Conservation (phyloP, 2,113 vertebrate species). For the Telmatochromis sp. region DNA sequence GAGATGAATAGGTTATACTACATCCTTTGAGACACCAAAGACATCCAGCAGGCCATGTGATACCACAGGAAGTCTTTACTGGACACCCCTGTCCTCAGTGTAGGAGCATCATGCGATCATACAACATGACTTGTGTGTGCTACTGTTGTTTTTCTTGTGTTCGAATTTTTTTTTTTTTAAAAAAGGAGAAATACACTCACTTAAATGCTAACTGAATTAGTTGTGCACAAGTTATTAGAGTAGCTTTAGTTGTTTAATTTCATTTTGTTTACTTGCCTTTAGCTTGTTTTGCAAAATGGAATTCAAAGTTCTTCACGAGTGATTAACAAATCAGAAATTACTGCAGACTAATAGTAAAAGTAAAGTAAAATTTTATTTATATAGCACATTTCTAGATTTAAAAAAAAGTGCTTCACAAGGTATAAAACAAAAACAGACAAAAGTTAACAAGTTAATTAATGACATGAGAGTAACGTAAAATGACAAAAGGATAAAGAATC, state of each 20-base stretch:
- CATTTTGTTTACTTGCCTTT: not conserved
- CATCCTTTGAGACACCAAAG: not conserved
- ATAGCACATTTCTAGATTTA: not conserved
- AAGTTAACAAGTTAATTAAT: not conserved
- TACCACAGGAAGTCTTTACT: not conserved
- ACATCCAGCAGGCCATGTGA: not conserved
- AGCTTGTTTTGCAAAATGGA: not conserved
- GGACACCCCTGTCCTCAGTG: not conserved
- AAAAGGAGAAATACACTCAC: not conserved
- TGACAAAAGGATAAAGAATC: not conserved
- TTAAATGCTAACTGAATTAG: not conserved
- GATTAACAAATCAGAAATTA: not conserved
- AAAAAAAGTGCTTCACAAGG: not conserved
- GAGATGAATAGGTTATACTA: not conserved
- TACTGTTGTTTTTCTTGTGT: not conserved
- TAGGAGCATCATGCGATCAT: not conserved
- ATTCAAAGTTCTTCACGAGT: not conserved
- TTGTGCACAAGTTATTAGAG: not conserved
- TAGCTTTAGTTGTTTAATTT: not conserved
- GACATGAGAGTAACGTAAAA: not conserved
- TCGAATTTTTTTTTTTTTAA: fast-evolving
- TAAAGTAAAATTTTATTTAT: not conserved
- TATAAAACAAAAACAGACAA: not conserved
- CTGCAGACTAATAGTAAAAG: not conserved
- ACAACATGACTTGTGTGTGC: not conserved